Conservation (phyloP, 2,797 vertebrate species). For the Eulemur mongoz region DNA sequence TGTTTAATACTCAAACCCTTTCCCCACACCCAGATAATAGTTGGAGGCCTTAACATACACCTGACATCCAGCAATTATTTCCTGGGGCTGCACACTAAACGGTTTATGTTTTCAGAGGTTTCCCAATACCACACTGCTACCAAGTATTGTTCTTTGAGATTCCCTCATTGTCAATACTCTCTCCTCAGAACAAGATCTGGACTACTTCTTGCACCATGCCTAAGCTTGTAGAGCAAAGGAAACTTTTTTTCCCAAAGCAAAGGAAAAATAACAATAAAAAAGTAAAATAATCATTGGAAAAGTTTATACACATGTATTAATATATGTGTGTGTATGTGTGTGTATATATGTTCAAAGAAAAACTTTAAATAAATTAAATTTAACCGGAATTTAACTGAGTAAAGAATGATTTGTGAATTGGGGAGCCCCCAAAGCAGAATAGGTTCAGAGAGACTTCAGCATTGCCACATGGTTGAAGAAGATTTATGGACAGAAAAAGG, state of each 20-base stretch:
- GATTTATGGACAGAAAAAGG: no score
- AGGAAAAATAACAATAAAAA: not conserved
- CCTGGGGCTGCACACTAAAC: not conserved
- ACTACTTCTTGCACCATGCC: not conserved
- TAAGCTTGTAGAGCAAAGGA: fast-evolving
- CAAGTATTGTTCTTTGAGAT: not conserved
- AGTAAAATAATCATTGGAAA: not conserved
- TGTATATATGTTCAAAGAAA: no score
- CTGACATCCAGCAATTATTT: not conserved
- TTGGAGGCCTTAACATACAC: not conserved
- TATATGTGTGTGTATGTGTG: no score
- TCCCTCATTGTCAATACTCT: not conserved
- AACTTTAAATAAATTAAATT: no score
- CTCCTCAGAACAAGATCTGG: not conserved
- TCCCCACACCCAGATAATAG: not conserved
- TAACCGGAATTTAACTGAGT: no score
- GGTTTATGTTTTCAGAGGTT: not conserved
- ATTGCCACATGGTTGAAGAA: no score
- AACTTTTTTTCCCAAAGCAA: not conserved
- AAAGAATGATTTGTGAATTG: no score
- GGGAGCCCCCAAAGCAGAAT: no score
- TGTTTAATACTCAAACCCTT: not conserved
- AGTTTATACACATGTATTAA: not conserved
- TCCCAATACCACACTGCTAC: not conserved
- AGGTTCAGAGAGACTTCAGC: no score